Conservation (phyloP, 2,113 vertebrate genomes). For the Puma concolor region DNA sequence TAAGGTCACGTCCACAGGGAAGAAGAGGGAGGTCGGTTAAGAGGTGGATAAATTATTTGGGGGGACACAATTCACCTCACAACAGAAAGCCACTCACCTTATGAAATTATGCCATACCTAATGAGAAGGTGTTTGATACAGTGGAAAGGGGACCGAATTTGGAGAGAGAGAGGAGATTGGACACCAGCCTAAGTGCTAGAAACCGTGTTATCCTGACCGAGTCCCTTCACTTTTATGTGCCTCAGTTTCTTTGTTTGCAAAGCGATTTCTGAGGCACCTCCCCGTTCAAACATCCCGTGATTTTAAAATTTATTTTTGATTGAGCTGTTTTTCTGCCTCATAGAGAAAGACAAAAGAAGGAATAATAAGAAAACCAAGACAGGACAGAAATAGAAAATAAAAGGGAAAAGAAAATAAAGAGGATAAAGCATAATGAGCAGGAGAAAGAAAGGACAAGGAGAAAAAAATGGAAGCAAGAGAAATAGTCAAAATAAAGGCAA, state of each 20-base stretch:
- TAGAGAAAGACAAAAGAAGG: neutral
- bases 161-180: neutral
- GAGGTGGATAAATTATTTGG: neutral
- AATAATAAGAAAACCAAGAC: neutral
- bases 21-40: too few relatives aligned
- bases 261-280: neutral
- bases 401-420: neutral
- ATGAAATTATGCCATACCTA: too few relatives aligned
- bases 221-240: neutral
- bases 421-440: neutral
- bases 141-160: neutral
- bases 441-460: neutral
- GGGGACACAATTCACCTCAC: neutral
- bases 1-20: neutral
- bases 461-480: neutral
- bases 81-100: neutral
- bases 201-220: neutral
- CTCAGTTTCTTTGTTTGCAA: neutral
- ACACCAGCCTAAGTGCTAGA: neutral
- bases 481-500: neutral
- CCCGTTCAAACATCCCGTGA: neutral
- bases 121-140: neutral
- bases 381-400: neutral
- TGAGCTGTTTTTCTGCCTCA: neutral
- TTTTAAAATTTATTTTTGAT: constrained; percentile 22